Evolutionary conservation across 2,888 invertebrate species (phyloP), one percentile per base, ranked within the genome.

Genomic region (Azorinus chamasolen): DNA sequence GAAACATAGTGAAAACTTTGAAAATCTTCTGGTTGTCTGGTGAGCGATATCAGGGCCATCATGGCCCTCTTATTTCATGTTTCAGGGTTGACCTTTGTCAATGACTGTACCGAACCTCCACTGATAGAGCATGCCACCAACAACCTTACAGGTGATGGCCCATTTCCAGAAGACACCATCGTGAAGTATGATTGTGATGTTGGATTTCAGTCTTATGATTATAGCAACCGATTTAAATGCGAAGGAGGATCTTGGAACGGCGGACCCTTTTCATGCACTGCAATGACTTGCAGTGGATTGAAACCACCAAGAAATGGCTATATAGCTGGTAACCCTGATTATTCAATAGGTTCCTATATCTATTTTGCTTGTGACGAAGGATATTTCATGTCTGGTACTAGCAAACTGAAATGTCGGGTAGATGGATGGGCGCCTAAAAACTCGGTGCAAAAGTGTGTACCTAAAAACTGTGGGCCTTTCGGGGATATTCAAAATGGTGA

Each of bases 291-390:
- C 25, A 27, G 27, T 8, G 4, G 27, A n/a, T 20, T 69, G 20
- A 45, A 41, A 1, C 18, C 39, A 0, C 75, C 69, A n/a, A 22
- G 43, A 18, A 69, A 70, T 54, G 75, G 75, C 4, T 20, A 32
- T 16, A 22, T 75, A 12, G 18, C 37, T n/a, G 59, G 55, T 12
- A 43, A 32, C 0, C 64, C 75, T 10, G 50, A 27, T 3, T 54
- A 55, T 61, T 39, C 20, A 46, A 50, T 55, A n/a, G 65, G 59
- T 8, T 43, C 69, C 10, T 24, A 3, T 27, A 24, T 65, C 6
- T n/a, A 22, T 4, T 75, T 75, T 54, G 43, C 50, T 18, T 75
- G 75, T 53, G 43, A 70, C 10, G 48, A 57, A 18, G 75, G 75
- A 16, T 61, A 61, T 25, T 25, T 24, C 24, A 20, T 69, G 12